Evolutionary conservation across 2,797 vertebrate species (phyloP).

Genomic region (Tachyglossus aculeatus): DNA sequence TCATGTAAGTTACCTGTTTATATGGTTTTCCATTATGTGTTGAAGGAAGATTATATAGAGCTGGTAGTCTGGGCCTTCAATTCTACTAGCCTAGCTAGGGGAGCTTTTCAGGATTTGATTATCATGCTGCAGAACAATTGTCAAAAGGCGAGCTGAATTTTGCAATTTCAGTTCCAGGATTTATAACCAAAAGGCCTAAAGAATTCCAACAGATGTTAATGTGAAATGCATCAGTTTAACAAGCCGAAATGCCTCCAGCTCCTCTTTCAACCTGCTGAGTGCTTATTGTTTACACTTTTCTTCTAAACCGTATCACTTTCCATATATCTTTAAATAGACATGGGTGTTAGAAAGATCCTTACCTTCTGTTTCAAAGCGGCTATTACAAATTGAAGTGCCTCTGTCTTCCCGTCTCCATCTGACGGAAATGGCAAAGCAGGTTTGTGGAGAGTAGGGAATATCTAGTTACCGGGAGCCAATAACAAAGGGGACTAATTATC

Average conservation of each 20-base stretch:
- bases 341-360: not conserved
- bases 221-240: not conserved
- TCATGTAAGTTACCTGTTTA: too few relatives aligned
- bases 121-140: not conserved
- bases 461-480: not conserved
- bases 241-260: not conserved
- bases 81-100: too few relatives aligned
- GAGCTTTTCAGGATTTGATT: not conserved
- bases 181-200: not conserved
- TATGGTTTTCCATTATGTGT: too few relatives aligned
- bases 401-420: not conserved
- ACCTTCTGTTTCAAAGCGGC: not conserved
- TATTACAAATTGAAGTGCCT: not conserved
- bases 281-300: not conserved
- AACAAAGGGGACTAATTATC: not conserved
- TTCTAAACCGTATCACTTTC: not conserved
- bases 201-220: not conserved
- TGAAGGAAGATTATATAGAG: too few relatives aligned
- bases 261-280: not conserved
- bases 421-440: not conserved
- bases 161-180: not conserved
- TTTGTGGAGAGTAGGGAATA: not conserved
- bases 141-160: not conserved
- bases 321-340: not conserved
- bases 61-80: too few relatives aligned